Evolutionary conservation across 2,113 vertebrate genomes (phyloP).

Genomic region (Gymnocephalus cernua): DNA sequence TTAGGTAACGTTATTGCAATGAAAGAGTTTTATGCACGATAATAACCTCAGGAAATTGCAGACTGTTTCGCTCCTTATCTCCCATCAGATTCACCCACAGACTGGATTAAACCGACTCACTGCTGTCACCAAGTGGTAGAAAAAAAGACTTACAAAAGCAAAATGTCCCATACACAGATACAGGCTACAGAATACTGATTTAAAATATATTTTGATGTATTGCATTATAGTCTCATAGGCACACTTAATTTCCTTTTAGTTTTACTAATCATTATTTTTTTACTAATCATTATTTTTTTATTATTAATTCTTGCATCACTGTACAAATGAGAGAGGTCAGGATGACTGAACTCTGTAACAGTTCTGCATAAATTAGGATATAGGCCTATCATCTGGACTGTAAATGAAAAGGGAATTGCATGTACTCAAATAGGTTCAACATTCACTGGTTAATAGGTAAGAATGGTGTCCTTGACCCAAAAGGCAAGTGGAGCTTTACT

Average conservation of each 20-base stretch:
- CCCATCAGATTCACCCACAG: neutral
- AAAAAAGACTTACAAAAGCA: neutral
- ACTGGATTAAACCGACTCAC: constrained; percentile 9
- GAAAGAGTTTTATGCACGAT: neutral
- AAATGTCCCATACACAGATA: neutral
- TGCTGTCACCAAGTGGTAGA: constrained; percentile 41
- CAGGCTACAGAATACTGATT: neutral
- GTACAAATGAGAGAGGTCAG: neutral
- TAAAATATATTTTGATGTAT: neutral
- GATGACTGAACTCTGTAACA: neutral
- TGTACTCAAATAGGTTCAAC: neutral
- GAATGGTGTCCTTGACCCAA: neutral
- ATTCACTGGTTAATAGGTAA: neutral
- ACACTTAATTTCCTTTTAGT: neutral
- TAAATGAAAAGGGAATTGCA: neutral
- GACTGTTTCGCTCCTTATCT: neutral
- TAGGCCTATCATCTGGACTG: neutral
- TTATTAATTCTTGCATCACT: neutral
- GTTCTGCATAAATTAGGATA: neutral
- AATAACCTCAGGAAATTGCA: neutral
- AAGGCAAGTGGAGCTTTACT: neutral
- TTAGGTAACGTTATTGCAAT: neutral
- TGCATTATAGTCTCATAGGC: neutral
- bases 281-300: neutral
- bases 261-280: neutral